Evolutionary conservation across 2,888 invertebrate species (phyloP), one percentile per base, ranked within the genome.

Genomic region (Agriopis marginaria): DNA sequence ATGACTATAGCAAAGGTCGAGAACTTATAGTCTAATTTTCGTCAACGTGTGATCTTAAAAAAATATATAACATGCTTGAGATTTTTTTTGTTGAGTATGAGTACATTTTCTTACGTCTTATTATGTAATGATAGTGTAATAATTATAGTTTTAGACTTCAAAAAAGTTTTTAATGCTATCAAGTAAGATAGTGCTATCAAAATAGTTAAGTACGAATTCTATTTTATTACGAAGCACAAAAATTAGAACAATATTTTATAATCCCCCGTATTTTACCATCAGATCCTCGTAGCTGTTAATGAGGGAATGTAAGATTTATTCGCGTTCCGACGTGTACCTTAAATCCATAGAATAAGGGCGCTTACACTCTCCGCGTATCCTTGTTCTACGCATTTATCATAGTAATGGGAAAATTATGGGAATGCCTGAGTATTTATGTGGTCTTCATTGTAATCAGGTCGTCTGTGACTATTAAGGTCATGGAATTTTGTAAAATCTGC

Each of bases 261-360:
- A 71, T 73, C 66, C 69, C 12, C 63, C 44, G 58, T 73, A 68
- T 75, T 73, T 71, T 39, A 71, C 68, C 64, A 67, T 68, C 69
- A 71, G 68, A 59, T 54, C 59, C 62, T 70, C 60, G 65, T 63
- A 67, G 61, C 60, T 61, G 71, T 65, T 73, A 75, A 75, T 73
- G 73, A 75, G 73, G 68, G 68, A 70, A 65, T 71, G 64, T 60
- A 73, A 66, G 75, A 75, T 75, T 73, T 75, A 73, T 75, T 71
- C 71, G 50, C 64, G 59, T 55, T 49, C 45, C 58, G 50, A 53
- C 56, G 44, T 70, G 50, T 60, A 63, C 70, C 70, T 70, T 63
- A 70, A 70, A 66, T 60, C 70, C 59, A 11, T 53, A 42, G 66
- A 59, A 63, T 70, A 66, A 66, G 61, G 66, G 62, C 53, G 58